Evolutionary conservation across 2,797 vertebrate genomes (phyloP).

Genomic region (Phyllotis vaccarum): DNA sequence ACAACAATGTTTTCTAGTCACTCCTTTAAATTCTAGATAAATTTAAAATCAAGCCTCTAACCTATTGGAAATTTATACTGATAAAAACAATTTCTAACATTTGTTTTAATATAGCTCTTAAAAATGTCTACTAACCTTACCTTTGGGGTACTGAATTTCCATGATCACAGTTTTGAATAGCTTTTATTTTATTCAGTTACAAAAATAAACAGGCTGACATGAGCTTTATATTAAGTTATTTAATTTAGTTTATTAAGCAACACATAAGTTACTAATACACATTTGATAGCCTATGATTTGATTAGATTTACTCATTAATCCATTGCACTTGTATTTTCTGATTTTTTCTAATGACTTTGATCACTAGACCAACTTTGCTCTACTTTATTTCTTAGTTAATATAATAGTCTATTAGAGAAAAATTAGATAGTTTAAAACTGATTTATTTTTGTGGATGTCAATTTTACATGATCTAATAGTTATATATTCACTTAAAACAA

Average conservation of each 20-base stretch:
- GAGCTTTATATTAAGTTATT: neutral
- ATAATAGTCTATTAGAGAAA: conserved; percentile 37
- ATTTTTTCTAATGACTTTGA: neutral
- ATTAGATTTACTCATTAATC: neutral
- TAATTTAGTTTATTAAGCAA: neutral
- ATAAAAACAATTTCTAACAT: neutral
- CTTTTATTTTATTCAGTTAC: neutral
- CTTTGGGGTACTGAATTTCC: neutral
- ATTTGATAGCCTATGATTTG: neutral
- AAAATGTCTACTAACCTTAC: neutral
- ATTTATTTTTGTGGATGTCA: neutral
- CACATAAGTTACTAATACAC: neutral
- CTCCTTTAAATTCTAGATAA: neutral
- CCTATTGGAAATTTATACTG: neutral
- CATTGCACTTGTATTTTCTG: neutral
- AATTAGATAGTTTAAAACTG: neutral
- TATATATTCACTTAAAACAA: neutral
- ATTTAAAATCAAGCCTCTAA: neutral
- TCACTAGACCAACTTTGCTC: neutral
- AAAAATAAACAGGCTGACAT: neutral
- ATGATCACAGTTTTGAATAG: neutral
- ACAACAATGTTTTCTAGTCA: neutral
- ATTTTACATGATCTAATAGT: neutral
- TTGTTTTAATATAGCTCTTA: neutral
- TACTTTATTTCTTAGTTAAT: neutral